Evolutionary conservation across 2,797 vertebrate species (phyloP), one percentile per base, ranked within the genome.

Genomic region (Micromesistius poutassou): DNA sequence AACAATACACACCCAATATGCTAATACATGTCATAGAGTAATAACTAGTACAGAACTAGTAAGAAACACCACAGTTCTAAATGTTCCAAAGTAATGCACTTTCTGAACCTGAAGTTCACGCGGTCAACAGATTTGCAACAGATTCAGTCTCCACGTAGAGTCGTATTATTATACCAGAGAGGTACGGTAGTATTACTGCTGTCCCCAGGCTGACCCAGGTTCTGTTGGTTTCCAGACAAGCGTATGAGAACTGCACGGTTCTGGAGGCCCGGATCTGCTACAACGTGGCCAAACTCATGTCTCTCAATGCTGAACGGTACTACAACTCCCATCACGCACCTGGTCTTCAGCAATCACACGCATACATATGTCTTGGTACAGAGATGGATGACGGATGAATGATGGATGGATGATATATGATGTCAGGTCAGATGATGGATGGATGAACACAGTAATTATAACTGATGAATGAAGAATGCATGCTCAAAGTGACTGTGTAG

Each of bases 251-350:
- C 91, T 99, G 97, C 89, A 95, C 93, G 0, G 97, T 99, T 16
- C 92, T 98, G 70, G 97, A 99, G 88, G 97, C 97, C 3, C 95
- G 97, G 3, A 96, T 96, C 19, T 99, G 97, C 83, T 99, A 98
- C 86, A 96, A 99, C 0, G 97, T 99, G 88, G 97, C 97, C 80
- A 95, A 94, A 28, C 93, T 99, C 13, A 99, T 99, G 97, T 92
- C 96, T 77, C 95, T 99, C 0, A 97, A 97, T 1, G 95, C 94
- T 0, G 96, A 98, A 86, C 96, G 97, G 97, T 98, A 93, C 77
- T 78, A 4, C 8, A 1, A 12, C 0, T n/a, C 0, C 5, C 28
- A 46, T 55, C 14, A 71, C 74, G 79, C 82, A 80, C 46, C 76
- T 68, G 55, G 55, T 62, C 14, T 19, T n/a, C 55, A 62, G 55